A percentile compares a stretch with the other conserved stretches of the same genome.
phyloP scores from a whole-genome alignment of 2,113 vertebrate genomes.

The Columba janthina region DNA sequence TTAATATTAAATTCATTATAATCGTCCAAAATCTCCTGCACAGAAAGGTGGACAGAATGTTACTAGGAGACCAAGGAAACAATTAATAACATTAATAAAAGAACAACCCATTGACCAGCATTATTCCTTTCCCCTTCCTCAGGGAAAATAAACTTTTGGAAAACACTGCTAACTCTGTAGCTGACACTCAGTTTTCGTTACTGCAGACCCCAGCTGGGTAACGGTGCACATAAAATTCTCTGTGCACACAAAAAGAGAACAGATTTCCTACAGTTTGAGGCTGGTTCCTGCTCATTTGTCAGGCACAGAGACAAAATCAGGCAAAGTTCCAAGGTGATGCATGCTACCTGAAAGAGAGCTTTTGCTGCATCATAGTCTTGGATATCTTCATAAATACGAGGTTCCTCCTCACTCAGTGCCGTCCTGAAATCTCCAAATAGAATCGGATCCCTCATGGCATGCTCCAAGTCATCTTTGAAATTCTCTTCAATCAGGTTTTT shows the following conservation, averaged over 20 bases:
- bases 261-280: neutral
- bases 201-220: neutral
- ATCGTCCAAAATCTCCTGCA: slow-evolving; percentile 92
- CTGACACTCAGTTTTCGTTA: neutral
- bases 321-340: neutral
- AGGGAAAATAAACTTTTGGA: neutral
- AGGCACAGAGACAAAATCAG: neutral
- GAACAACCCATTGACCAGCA: neutral
- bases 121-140: neutral
- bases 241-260: neutral
- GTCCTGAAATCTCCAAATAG: slow-evolving; percentile 94
- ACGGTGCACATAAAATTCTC: neutral
- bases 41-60: neutral
- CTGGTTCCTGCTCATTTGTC: neutral
- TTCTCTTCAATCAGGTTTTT: slow-evolving; percentile 78
- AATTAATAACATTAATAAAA: neutral
- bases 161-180: neutral
- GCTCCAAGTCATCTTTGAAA: slow-evolving; percentile 78
- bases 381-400: slow-evolving; percentile 91
- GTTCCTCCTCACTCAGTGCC: slow-evolving; percentile 83
- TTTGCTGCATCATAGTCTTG: slow-evolving; percentile 91
- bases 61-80: neutral
- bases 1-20: slow-evolving; percentile 86
- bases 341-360: slow-evolving; percentile 88
- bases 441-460: slow-evolving; percentile 86